phyloP scores from a whole-genome alignment of 2,113 vertebrate species.

The Toxostoma redivivum region DNA sequence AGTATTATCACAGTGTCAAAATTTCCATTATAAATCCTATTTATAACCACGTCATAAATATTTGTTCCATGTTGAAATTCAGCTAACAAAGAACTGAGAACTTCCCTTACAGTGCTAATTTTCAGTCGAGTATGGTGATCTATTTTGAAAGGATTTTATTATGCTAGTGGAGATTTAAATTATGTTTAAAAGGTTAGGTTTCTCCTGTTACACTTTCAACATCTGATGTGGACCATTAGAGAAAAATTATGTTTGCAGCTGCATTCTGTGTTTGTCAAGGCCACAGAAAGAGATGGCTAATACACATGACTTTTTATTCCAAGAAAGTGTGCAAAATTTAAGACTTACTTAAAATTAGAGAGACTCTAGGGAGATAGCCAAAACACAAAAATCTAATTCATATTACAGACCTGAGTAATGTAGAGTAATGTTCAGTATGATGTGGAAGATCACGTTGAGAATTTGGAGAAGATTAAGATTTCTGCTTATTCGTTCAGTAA shows the following conservation, averaged over 20 bases:
- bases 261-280: neutral
- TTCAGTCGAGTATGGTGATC: neutral
- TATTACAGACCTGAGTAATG: neutral
- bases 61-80: constrained; percentile 25
- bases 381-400: neutral
- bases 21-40: constrained; percentile 53
- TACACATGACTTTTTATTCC: neutral
- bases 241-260: neutral
- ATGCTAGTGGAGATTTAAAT: neutral
- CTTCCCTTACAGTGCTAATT: neutral
- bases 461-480: neutral
- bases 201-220: neutral
- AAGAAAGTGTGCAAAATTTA: neutral
- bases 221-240: neutral
- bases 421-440: neutral
- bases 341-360: neutral
- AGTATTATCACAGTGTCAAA: constrained; percentile 26
- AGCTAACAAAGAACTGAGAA: neutral
- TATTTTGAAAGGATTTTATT: neutral
- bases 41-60: neutral
- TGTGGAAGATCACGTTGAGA: neutral
- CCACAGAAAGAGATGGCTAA: neutral
- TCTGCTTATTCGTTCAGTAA: neutral
- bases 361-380: neutral
- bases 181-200: neutral